Conservation (phyloP, 53 echinoderm and acorn worm genomes). For the Antedon mediterranea region DNA sequence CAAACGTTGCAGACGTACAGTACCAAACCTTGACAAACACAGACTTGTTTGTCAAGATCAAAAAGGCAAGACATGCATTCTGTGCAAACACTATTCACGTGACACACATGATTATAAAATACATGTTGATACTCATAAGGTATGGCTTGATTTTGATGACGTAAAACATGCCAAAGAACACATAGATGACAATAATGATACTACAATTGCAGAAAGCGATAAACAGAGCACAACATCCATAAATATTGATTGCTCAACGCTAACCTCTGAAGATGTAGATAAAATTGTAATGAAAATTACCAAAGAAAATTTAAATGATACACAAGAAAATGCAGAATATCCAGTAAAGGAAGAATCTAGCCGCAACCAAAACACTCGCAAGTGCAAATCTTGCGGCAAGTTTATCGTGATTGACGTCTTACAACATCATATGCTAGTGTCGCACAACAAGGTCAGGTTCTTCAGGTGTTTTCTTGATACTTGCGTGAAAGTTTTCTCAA, state of each 20-base stretch:
- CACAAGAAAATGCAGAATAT: neutral
- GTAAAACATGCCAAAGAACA: constrained; percentile 12
- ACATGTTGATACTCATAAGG: constrained; percentile 84
- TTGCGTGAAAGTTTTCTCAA: constrained; percentile 27
- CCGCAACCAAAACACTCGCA: constrained; percentile 25
- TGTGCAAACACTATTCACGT: constrained; percentile 74
- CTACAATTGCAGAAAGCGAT: no score
- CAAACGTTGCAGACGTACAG: constrained; percentile 18
- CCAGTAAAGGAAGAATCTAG: constrained; percentile 9
- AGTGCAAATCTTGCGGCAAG: constrained; percentile 71
- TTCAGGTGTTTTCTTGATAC: constrained; percentile 59
- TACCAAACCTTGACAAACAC: constrained; percentile 1
- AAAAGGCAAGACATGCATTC: constrained; percentile 22
- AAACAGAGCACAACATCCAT: neutral
- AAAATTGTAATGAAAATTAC: constrained; percentile 11
- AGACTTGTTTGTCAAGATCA: neutral
- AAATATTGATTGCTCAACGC: neutral
- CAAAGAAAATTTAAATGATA: neutral
- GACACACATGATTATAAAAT: constrained; percentile 62
- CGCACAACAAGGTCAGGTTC: constrained; percentile 59
- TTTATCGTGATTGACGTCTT: constrained; percentile 46
- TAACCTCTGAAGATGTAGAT: constrained; percentile 4
- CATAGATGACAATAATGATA: neutral
- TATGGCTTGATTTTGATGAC: constrained; percentile 57
- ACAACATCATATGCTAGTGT: constrained; percentile 60